Base-by-base conservation (phyloP, 2,888 invertebrate species). In the Acronicta leporina region DNA sequence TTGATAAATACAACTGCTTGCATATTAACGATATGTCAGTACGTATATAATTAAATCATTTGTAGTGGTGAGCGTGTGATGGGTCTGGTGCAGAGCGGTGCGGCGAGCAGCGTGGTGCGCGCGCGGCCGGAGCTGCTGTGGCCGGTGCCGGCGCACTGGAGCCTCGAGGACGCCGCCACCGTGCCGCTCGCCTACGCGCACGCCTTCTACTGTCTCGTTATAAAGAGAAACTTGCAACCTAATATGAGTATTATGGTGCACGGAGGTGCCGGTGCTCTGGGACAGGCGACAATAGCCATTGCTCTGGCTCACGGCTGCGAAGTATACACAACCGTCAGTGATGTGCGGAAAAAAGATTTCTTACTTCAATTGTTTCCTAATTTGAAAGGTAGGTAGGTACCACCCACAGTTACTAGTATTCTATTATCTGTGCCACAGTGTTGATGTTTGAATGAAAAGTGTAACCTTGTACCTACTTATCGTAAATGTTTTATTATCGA, bases 111-210 rank as follows among this genome's bases (percentile, higher is more conserved):
- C 6, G 83, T 92, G 40, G 94, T 96, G 9, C 88, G 87, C 44
- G 95, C 94, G 7, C 92, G 94, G 66, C 85, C 87, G 0, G 83
- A 92, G 44, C 84, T 95, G 58, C 72, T 89, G 40, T 97, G 97
- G 97, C 94, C 95, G 8, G 94, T 97, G 9, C 97, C 97, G 0
- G 92, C 95, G 1, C 83, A 93, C 40, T 97, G 97, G 97, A 94
- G 93, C 4, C 83, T 97, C 27, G 95, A 96, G 78, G 96, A 97
- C 65, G 97, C 97, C 3, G 96, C 97, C 10, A 96, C 97, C 0
- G 95, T 97, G 0, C 97, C 97, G 0, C 95, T 97, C 42, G 97
- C 97, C 0, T 97, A 97, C 77, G 90, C 91, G 20, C 94, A 96
- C 0, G 95, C 95, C 0, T 92, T 86, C 48, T 91, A 91, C 63